Evolutionary conservation across 2,113 vertebrate genomes (phyloP).

Genomic region (Riparia riparia): DNA sequence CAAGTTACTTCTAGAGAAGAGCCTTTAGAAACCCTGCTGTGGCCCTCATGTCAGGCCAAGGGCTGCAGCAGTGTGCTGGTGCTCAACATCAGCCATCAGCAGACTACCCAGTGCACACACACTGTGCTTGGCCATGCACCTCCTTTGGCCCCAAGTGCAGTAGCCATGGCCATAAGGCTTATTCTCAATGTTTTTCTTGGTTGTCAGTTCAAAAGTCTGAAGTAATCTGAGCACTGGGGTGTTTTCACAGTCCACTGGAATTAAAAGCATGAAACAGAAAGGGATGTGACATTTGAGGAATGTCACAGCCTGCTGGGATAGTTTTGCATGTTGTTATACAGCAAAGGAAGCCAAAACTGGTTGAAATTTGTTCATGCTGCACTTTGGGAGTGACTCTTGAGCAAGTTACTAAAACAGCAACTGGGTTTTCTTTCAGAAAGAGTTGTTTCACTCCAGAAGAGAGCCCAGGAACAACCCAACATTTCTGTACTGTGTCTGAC

Average conservation of each 20-base stretch:
- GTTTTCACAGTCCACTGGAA: neutral
- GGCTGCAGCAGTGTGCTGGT: neutral
- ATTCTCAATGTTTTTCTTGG: neutral
- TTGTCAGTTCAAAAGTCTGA: neutral
- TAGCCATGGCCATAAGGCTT: neutral
- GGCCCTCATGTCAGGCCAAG: neutral
- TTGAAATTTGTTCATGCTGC: neutral
- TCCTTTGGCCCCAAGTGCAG: neutral
- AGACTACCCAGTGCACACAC: neutral
- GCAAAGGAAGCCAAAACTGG: neutral
- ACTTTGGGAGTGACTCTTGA: neutral
- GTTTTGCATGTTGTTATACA: neutral
- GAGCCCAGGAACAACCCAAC: neutral
- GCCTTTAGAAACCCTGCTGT: neutral
- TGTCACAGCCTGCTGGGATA: neutral
- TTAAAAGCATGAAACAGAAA: neutral
- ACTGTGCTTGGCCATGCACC: fast-evolving
- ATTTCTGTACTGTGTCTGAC: neutral
- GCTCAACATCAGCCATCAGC: neutral
- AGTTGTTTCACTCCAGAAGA: neutral
- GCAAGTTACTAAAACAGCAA: neutral
- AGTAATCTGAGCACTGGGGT: neutral
- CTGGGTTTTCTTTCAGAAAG: neutral
- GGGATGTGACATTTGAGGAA: neutral
- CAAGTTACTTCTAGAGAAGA: neutral